A percentile compares a stretch with the other conserved stretches of the same genome.
These are phyloP conservation scores for Zaprionus inermis DNA, from an alignment of 1,140 invertebrate genomes.

Conservation along the genomic window DNA sequence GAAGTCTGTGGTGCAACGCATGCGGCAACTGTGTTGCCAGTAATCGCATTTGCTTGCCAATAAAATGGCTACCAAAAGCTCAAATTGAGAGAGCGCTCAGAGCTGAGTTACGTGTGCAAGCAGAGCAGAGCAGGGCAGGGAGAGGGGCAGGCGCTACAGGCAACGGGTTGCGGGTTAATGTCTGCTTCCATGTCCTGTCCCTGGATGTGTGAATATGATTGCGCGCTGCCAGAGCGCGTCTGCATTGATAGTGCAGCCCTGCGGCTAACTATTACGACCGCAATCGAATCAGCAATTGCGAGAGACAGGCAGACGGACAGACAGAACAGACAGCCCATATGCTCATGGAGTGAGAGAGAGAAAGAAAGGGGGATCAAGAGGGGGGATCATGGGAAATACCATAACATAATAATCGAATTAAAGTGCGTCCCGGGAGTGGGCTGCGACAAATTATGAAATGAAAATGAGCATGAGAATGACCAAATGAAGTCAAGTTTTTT, in stretches of 20 bases:
- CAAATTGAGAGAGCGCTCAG: conserved; percentile 32
- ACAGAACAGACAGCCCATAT: conserved; percentile 11
- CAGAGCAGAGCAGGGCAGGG: no score
- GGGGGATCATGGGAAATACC: no score
- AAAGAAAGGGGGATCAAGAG: not conserved
- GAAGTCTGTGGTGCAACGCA: conserved; percentile 2
- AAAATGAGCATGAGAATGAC: conserved; percentile 66
- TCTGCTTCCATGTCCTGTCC: conserved; percentile 7
- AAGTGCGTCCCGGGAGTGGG: conserved; percentile 39
- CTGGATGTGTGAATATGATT: conserved; percentile 51
- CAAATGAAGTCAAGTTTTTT: conserved; percentile 68
- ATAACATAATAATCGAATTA: conserved; percentile 52
- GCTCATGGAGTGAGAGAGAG: conserved; percentile 6
- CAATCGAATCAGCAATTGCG: conserved; percentile 67
- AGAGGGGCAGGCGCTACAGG: not conserved
- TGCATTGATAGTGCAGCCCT: conserved; percentile 45
- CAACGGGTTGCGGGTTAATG: conserved; percentile 3
- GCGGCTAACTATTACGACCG: conserved; percentile 62
- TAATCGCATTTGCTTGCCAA: conserved; percentile 48
- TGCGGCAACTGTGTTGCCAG: conserved; percentile 33
- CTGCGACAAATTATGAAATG: conserved; percentile 74
- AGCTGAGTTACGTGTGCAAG: conserved; percentile 8
- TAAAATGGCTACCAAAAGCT: conserved; percentile 47
- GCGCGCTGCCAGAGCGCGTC: conserved; percentile 18
- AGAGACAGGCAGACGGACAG: conserved; percentile 2